These are phyloP conservation scores for Sebastes hubbsi DNA, from an alignment of 2,797 vertebrate genomes.

Conservation along the genomic window DNA sequence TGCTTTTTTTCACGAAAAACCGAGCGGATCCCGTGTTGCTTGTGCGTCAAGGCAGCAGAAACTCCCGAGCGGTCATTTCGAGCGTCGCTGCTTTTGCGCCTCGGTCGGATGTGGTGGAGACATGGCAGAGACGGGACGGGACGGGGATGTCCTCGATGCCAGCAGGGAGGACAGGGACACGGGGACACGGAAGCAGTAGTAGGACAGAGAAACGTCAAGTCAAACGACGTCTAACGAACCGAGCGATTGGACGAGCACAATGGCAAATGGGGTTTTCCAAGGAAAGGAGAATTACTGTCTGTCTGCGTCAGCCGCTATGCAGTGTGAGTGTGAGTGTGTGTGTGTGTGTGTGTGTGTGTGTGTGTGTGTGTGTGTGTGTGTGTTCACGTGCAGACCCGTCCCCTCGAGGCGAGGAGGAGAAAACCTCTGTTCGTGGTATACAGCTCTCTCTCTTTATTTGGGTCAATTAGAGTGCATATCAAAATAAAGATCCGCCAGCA, in stretches of 20 bases:
- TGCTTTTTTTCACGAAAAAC: constrained; percentile 19
- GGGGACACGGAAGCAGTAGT: constrained; percentile 62
- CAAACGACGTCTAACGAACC: constrained; percentile 70
- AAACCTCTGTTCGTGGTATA: constrained; percentile 69
- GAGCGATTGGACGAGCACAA: constrained; percentile 81
- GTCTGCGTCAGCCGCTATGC: constrained; percentile 20
- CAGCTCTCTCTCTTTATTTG: constrained; percentile 80
- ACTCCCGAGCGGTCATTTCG: constrained; percentile 75
- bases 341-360: not conserved
- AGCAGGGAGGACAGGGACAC: constrained; percentile 49
- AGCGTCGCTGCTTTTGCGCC: constrained; percentile 47
- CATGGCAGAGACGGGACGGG: constrained; percentile 33
- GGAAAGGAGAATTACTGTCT: constrained; percentile 55
- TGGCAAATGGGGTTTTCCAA: constrained; percentile 78
- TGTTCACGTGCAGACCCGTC: constrained; percentile 39
- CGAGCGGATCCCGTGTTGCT: constrained; percentile 33
- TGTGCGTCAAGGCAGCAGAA: constrained; percentile 28
- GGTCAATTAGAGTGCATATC: constrained; percentile 89
- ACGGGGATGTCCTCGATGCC: constrained; percentile 62
- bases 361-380: not conserved
- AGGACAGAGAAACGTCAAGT: constrained; percentile 76
- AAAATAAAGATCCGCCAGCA: constrained; percentile 70
- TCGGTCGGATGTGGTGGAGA: constrained; percentile 40
- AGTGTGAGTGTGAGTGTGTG: not conserved
- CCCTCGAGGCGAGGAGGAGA: constrained; percentile 73